Conservation (phyloP, 2,888 invertebrate species). For the Elegia similella region DNA sequence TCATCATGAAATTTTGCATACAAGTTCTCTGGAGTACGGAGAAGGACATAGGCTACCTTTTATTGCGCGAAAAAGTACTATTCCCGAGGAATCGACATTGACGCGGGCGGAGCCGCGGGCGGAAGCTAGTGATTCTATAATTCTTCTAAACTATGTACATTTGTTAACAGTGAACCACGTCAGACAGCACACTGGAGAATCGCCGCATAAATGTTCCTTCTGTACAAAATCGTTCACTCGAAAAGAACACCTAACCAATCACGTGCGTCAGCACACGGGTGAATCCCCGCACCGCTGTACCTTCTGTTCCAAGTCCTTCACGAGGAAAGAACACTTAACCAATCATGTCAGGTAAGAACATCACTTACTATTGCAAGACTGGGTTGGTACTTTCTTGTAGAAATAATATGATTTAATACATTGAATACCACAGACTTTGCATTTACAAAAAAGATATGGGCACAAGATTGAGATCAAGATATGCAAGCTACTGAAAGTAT, state of each 20-base stretch:
- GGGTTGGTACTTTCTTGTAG: conserved; percentile 22
- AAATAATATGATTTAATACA: neutral
- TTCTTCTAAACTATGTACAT: neutral
- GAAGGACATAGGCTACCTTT: no score
- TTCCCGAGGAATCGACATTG: no score
- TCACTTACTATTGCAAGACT: neutral
- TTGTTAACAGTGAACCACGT: conserved; percentile 83
- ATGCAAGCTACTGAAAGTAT: neutral
- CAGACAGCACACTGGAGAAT: conserved; percentile 88
- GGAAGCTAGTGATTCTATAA: no score
- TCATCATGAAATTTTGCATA: no score
- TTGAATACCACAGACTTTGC: no score
- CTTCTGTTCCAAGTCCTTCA: conserved; percentile 90
- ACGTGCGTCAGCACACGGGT: conserved; percentile 93
- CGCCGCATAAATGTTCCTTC: conserved; percentile 88
- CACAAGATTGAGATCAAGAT: neutral
- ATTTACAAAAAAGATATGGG: neutral
- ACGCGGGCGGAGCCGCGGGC: no score
- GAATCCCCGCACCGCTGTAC: conserved; percentile 93
- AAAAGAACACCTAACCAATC: conserved; percentile 91
- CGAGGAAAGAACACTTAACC: conserved; percentile 87
- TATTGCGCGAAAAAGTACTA: no score
- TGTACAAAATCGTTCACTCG: conserved; percentile 90
- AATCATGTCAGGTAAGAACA: conserved; percentile 86
- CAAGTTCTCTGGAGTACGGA: no score